These are phyloP conservation scores for Sarcophaga carnaria DNA, from an alignment of 2,888 invertebrate genomes.

Conservation along the genomic window DNA sequence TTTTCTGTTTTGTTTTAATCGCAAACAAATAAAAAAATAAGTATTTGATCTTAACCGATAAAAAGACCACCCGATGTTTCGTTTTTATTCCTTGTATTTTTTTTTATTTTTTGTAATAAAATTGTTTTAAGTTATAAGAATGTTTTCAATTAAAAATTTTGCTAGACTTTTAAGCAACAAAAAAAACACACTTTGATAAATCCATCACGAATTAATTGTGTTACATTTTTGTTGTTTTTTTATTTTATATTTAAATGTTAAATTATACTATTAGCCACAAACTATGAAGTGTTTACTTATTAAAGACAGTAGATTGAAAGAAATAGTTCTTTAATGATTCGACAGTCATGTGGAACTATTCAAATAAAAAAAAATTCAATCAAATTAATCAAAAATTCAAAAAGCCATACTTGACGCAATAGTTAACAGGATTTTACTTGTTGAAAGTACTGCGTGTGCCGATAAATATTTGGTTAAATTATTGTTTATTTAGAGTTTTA, in stretches of 20 bases:
- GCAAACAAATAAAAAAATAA: neutral
- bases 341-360: no score
- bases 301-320: slow-evolving; percentile 18
- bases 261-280: no score
- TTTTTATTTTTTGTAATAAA: neutral
- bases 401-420: no score
- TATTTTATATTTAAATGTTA: slow-evolving; percentile 14
- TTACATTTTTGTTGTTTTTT: slow-evolving; percentile 32
- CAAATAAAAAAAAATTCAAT: no score
- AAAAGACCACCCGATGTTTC: slow-evolving; percentile 27
- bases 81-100: slow-evolving; percentile 2
- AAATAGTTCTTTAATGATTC: slow-evolving; percentile 8
- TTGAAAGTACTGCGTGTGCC: no score
- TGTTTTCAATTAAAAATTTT: neutral
- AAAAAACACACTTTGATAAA: slow-evolving; percentile 46
- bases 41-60: neutral
- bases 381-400: no score
- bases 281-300: neutral
- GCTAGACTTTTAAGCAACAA: slow-evolving; percentile 5
- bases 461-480: no score
- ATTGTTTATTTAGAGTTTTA: no score
- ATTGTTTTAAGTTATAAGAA: neutral
- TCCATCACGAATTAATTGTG: slow-evolving; percentile 62
- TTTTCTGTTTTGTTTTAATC: neutral
- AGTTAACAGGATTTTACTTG: no score